These are phyloP conservation scores for Drosophila mojavensis DNA, from an alignment of 1,140 invertebrate species.

Conservation along the genomic window DNA sequence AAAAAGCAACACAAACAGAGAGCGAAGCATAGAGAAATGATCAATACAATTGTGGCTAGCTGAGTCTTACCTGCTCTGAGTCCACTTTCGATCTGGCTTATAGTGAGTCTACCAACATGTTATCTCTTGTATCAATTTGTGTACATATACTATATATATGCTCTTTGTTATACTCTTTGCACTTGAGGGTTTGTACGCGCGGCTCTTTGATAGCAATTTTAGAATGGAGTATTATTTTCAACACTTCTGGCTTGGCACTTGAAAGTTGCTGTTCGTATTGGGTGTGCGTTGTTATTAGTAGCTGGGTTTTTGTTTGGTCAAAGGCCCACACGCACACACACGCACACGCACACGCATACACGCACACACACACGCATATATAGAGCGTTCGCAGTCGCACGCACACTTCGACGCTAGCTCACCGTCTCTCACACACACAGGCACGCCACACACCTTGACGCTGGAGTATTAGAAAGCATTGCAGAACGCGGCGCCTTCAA, in stretches of 20 bases:
- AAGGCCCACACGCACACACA: constrained; percentile 19
- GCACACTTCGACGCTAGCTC: constrained; percentile 1
- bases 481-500: constrained; percentile 44
- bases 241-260: constrained; percentile 38
- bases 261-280: constrained; percentile 31
- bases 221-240: constrained; percentile 34
- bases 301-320: constrained; percentile 27
- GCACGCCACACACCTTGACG: constrained; percentile 49
- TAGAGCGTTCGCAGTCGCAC: constrained; percentile 8
- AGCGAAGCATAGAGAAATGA: background rate
- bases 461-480: constrained; percentile 53
- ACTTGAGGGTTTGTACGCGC: constrained; percentile 8
- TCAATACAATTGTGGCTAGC: constrained; percentile 3
- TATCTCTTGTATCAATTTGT: background rate
- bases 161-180: background rate
- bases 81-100: background rate
- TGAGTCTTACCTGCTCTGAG: constrained; percentile 2
- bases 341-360: constrained; percentile 4
- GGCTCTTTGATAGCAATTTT: constrained; percentile 27
- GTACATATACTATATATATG: background rate
- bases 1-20: background rate
- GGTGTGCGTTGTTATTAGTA: constrained; percentile 16
- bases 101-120: background rate
- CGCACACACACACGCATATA: background rate
- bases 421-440: constrained; percentile 21